Evolutionary conservation across 2,888 invertebrate genomes (phyloP).

Genomic region (Scaptomyza flava): DNA sequence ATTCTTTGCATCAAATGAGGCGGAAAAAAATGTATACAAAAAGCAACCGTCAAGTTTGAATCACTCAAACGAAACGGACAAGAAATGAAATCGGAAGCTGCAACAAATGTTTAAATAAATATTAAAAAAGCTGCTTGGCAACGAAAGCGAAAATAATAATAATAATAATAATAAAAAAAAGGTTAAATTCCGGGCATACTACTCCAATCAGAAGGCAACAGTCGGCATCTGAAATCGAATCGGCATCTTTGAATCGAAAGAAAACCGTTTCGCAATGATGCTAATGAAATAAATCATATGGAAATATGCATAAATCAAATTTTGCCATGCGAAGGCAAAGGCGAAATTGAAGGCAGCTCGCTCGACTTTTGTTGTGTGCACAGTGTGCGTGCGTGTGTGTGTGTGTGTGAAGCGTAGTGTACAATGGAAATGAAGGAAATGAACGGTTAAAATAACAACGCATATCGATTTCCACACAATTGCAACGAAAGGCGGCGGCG

Average conservation of each 20-base stretch:
- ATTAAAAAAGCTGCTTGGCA: constrained; percentile 67
- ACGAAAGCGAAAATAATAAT: constrained; percentile 12
- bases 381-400: constrained; percentile 19
- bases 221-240: constrained; percentile 14
- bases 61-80: constrained; percentile 78
- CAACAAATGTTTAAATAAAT: constrained; percentile 80
- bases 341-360: constrained; percentile 30
- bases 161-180: constrained; percentile 25
- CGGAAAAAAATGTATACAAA: constrained; percentile 78
- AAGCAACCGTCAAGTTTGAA: constrained; percentile 80
- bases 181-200: constrained; percentile 10
- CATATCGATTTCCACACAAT: constrained; percentile 79
- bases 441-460: constrained; percentile 80
- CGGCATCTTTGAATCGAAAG: constrained; percentile 16
- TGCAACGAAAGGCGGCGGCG: constrained; percentile 54
- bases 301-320: constrained; percentile 79
- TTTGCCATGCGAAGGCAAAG: constrained; percentile 46
- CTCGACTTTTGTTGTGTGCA: constrained; percentile 37
- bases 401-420: constrained; percentile 5
- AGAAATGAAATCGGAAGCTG: constrained; percentile 78
- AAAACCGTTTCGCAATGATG: constrained; percentile 55
- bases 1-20: constrained; percentile 77
- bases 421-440: constrained; percentile 71
- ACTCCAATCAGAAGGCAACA: constrained; percentile 4
- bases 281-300: constrained; percentile 80